Conservation (phyloP, 92 coral and sea anemone genomes). For the Ricordea florida region DNA sequence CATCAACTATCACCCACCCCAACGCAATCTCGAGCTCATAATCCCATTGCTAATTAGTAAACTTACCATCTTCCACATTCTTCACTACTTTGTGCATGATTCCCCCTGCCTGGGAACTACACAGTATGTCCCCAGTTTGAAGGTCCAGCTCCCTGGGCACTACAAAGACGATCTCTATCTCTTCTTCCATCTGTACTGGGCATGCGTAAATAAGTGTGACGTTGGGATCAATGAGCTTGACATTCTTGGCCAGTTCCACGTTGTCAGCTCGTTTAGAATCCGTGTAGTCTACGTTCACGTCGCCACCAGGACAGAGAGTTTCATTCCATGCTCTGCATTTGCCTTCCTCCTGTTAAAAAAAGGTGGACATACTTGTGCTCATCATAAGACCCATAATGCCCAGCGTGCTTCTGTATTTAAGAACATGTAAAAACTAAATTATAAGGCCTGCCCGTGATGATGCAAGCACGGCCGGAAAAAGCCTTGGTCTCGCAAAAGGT, state of each 20-base stretch:
- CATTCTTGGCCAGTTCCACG: slow-evolving; percentile 34
- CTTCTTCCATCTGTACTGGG: slow-evolving; percentile 56
- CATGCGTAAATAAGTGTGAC: slow-evolving; percentile 58
- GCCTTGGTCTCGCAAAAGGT: too few relatives aligned
- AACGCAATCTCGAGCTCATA: too few relatives aligned
- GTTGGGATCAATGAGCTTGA: slow-evolving; percentile 61
- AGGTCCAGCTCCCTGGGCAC: slow-evolving; percentile 29
- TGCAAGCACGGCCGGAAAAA: neutral
- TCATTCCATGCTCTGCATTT: slow-evolving; percentile 75
- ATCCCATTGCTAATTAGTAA: too few relatives aligned
- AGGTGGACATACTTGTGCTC: neutral
- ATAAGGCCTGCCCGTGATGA: neutral
- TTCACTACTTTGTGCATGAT: slow-evolving; percentile 56
- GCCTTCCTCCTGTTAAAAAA: slow-evolving; percentile 11
- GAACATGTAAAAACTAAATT: neutral
- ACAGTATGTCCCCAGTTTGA: slow-evolving; percentile 37
- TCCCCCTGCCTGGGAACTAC: slow-evolving; percentile 82
- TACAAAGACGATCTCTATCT: slow-evolving; percentile 36
- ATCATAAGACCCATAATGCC: neutral
- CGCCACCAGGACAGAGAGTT: slow-evolving; percentile 73
- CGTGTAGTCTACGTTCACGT: slow-evolving; percentile 52
- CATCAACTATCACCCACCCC: too few relatives aligned
- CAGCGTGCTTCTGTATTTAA: neutral
- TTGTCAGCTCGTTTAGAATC: slow-evolving; percentile 55
- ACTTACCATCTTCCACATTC: slow-evolving; percentile 10